Percentiles rank a stretch among this genome's conserved stretches.
Evolutionary conservation across 1,140 invertebrate genomes (phyloP).

Genomic region (Diorhabda carinulata): DNA sequence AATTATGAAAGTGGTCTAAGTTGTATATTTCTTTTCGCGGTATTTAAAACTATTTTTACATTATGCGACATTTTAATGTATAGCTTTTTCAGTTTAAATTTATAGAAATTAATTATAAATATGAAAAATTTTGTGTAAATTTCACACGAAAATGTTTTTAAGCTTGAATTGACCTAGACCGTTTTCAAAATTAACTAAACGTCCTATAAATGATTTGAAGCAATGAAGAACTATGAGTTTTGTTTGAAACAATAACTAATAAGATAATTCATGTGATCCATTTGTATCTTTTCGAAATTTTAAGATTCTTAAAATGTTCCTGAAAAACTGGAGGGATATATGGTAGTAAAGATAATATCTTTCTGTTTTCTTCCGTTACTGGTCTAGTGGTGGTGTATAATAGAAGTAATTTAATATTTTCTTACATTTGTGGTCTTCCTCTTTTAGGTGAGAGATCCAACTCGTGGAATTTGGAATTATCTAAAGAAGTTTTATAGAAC

Average conservation of each 20-base stretch:
- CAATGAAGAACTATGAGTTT: background rate
- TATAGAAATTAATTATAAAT: conserved; percentile 2
- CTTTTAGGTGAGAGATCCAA: conserved; percentile 3
- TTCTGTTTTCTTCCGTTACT: no score
- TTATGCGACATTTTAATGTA: background rate
- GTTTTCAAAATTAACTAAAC: no score
- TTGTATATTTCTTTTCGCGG: no score
- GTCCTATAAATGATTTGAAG: background rate
- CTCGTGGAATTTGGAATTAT: background rate
- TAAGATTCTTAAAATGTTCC: background rate
- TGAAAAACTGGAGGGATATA: background rate
- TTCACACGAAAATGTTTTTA: background rate
- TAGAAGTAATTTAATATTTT: background rate
- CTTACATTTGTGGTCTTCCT: background rate
- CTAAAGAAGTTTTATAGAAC: no score
- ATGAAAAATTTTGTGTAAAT: background rate
- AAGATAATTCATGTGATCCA: background rate
- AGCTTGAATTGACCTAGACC: no score
- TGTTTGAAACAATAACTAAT: background rate
- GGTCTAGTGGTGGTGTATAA: background rate
- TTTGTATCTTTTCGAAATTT: background rate
- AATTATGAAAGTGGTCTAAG: no score
- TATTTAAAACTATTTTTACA: background rate
- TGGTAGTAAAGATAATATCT: background rate
- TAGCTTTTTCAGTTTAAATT: background rate